Percentiles rank a stretch among this genome's conserved stretches.
phyloP scores from a whole-genome alignment of 1,140 invertebrate species.

The Meteorus sp. region DNA sequence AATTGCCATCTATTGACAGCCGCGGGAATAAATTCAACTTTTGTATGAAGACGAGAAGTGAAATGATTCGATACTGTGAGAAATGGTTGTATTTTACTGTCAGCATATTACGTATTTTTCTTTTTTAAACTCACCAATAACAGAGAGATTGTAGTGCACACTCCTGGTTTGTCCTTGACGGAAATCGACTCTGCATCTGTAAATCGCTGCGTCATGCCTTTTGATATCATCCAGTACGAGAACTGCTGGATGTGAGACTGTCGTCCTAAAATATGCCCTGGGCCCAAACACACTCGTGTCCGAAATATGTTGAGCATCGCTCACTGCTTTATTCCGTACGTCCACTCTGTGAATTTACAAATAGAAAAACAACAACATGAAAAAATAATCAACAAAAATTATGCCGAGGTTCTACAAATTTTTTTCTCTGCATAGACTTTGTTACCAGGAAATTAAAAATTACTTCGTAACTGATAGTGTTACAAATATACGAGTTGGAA shows the following conservation, averaged over 20 bases:
- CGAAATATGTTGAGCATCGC: slow-evolving; percentile 73
- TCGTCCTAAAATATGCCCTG: slow-evolving; percentile 73
- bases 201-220: slow-evolving; percentile 82
- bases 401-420: no score
- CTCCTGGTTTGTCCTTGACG: slow-evolving; percentile 83
- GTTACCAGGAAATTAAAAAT: no score
- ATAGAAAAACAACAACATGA: no score
- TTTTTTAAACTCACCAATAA: slow-evolving; percentile 75
- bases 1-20: no score
- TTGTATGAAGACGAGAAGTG: no score
- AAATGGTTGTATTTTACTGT: background rate
- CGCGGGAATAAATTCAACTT: background rate
- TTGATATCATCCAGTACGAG: slow-evolving; percentile 78
- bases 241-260: slow-evolving; percentile 71
- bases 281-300: slow-evolving; percentile 77
- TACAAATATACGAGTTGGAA: no score
- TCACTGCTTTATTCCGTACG: slow-evolving; percentile 73
- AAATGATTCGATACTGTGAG: no score
- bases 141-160: slow-evolving; percentile 83
- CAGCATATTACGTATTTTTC: background rate
- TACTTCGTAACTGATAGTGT: no score
- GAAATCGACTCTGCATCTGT: slow-evolving; percentile 87
- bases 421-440: no score
- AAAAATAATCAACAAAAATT: no score
- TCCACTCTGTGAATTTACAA: slow-evolving; percentile 70